A percentile compares a stretch with the other conserved stretches of the same genome.
These are phyloP conservation scores for Patagioenas fasciata DNA, from an alignment of 2,113 vertebrate genomes.

Conservation along the genomic window DNA sequence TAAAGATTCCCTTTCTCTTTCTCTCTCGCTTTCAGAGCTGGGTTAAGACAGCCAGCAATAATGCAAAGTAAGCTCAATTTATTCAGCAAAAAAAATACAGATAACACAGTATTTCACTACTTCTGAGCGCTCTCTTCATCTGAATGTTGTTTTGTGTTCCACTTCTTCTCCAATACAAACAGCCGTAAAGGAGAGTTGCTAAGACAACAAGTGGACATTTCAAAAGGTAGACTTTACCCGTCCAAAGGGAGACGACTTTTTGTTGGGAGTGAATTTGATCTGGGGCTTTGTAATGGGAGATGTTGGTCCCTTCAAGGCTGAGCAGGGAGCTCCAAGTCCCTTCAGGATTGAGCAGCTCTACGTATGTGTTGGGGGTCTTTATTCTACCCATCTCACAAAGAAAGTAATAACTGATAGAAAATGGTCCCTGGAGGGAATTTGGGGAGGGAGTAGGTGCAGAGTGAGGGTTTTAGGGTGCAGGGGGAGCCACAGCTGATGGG, in stretches of 20 bases:
- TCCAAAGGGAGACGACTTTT: conserved; percentile 54
- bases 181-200: conserved; percentile 49
- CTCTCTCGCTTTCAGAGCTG: conserved; percentile 68
- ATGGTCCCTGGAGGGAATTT: background rate
- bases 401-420: conserved; percentile 21
- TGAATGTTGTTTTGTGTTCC: conserved; percentile 64
- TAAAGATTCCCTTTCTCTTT: conserved; percentile 79
- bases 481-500: rapidly evolving
- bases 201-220: conserved; percentile 46
- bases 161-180: conserved; percentile 60
- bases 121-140: conserved; percentile 42
- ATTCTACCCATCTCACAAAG: background rate
- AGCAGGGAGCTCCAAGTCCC: conserved; percentile 41
- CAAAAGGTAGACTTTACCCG: conserved; percentile 55
- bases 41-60: conserved; percentile 73
- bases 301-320: conserved; percentile 50
- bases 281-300: conserved; percentile 61
- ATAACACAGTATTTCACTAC: conserved; percentile 66
- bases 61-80: conserved; percentile 73
- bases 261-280: conserved; percentile 53
- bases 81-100: conserved; percentile 76
- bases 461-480: background rate
- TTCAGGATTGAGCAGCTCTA: conserved; percentile 12
- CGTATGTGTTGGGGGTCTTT: background rate
- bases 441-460: background rate